A percentile compares a stretch with the other conserved stretches of the same genome.
These are phyloP conservation scores for Radopholus similis DNA, from an alignment of 1,140 invertebrate species.

Conservation along the genomic window DNA sequence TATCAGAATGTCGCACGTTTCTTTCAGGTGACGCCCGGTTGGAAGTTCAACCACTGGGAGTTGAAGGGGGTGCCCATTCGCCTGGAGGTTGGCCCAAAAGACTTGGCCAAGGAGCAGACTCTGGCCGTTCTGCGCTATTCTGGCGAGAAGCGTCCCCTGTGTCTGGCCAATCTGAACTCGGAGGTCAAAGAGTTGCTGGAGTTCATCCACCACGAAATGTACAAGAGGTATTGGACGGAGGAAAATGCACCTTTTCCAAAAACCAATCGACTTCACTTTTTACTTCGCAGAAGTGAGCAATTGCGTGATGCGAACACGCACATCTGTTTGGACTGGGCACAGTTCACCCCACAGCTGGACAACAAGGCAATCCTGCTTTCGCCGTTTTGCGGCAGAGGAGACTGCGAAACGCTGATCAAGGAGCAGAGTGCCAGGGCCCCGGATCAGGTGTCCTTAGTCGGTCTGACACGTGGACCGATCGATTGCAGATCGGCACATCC, in stretches of 20 bases:
- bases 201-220: constrained; percentile 78
- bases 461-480: too few relatives aligned
- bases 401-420: constrained; percentile 93
- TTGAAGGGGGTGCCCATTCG: constrained; percentile 94
- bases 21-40: constrained; percentile 75
- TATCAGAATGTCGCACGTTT: not conserved
- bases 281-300: constrained; percentile 68
- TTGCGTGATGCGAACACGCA: constrained; percentile 74
- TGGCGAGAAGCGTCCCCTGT: constrained; percentile 73
- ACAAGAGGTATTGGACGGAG: constrained; percentile 70
- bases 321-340: constrained; percentile 72
- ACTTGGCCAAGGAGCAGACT: constrained; percentile 78
- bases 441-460: too few relatives aligned
- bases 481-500: too few relatives aligned
- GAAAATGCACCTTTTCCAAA: not conserved
- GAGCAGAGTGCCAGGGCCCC: too few relatives aligned
- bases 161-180: constrained; percentile 61
- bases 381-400: constrained; percentile 84
- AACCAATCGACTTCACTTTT: not conserved
- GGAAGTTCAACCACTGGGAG: constrained; percentile 99
- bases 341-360: constrained; percentile 71
- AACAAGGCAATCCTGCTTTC: constrained; percentile 80
- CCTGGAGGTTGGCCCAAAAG: constrained; percentile 90
- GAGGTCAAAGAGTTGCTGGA: constrained; percentile 71
- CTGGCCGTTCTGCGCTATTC: constrained; percentile 84